A percentile compares a stretch with the other conserved stretches of the same genome.
These are phyloP conservation scores for Cheumatopsyche charites DNA, from an alignment of 1,140 invertebrate species.

Conservation along the genomic window DNA sequence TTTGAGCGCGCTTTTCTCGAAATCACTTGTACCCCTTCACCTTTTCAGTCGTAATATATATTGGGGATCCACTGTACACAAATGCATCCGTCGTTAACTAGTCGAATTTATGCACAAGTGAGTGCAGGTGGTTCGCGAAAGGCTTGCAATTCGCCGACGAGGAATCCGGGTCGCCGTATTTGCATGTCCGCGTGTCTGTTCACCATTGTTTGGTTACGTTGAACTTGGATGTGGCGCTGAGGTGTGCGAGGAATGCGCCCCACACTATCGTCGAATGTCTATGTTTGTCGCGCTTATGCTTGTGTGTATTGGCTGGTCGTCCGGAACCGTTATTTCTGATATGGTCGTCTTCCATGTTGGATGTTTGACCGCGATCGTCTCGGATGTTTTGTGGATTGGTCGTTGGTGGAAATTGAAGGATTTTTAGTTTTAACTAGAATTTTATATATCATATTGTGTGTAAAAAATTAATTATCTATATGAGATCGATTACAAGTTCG, in stretches of 20 bases:
- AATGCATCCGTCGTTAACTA: no score
- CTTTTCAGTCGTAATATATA: no score
- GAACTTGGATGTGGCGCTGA: constrained; percentile 20
- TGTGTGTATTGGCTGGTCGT: neutral
- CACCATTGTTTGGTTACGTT: constrained; percentile 35
- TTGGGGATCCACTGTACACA: neutral
- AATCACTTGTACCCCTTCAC: no score
- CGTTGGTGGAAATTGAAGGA: neutral
- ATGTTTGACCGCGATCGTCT: neutral
- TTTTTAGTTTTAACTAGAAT: no score
- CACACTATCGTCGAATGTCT: constrained; percentile 15
- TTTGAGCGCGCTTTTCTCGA: no score
- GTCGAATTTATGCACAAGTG: neutral
- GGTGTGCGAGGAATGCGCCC: constrained; percentile 29
- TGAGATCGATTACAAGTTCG: no score
- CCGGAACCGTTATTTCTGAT: constrained; percentile 31
- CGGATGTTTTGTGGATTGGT: neutral
- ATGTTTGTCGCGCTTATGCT: no score
- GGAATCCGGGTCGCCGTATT: constrained; percentile 25
- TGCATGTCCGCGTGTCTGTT: neutral
- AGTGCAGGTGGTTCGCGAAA: neutral
- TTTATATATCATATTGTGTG: no score
- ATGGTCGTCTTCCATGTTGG: neutral
- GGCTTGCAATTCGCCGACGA: constrained; percentile 12
- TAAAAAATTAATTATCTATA: no score